Evolutionary conservation across 37 sponge, comb jelly and placozoan genomes (phyloP), one percentile per base, ranked within the genome.

Genomic region (Corticium candelabrum): DNA sequence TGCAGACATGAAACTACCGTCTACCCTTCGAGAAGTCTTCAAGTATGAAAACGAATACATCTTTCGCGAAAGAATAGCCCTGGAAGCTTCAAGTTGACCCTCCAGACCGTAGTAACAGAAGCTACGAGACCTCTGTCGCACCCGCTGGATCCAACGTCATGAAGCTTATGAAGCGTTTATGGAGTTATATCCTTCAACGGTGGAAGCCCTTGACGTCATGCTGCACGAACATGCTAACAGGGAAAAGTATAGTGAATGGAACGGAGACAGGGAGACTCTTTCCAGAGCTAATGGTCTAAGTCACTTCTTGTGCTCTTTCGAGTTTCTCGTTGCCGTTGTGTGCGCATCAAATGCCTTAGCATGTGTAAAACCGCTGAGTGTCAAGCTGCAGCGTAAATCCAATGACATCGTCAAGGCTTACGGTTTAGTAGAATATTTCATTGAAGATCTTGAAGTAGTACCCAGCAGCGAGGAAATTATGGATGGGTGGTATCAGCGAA

Each of bases 391-490:
- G n/a, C n/a, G n/a, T n/a, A n/a, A n/a, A n/a, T n/a, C n/a, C n/a
- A n/a, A n/a, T n/a, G n/a, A n/a, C n/a, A 81, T 87, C 32, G 32
- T 80, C 33, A 82, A 83, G 74, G 88, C 88, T 11, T 82, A 87
- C 80, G 73, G 81, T 21, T 38, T 50, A 41, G 82, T 82, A 34
- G 72, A 33, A 41, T 37, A 30, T 38, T 74, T 77, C 67, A 68
- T 68, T 5, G 30, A 40, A 35, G 36, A 35, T 41, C 32, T 86
- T 56, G 31, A 82, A n/a, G n/a, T n/a, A n/a, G n/a, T n/a, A n/a
- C n/a, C n/a, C n/a, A n/a, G n/a, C n/a, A n/a, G n/a, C n/a, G n/a
- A n/a, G n/a, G n/a, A n/a, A n/a, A n/a, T n/a, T n/a, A n/a, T n/a
- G n/a, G n/a, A n/a, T n/a, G n/a, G 41, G 67, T 43, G 56, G 56